Base-by-base conservation (phyloP, 2,888 invertebrate species). In the Scotopteryx bipunctaria region DNA sequence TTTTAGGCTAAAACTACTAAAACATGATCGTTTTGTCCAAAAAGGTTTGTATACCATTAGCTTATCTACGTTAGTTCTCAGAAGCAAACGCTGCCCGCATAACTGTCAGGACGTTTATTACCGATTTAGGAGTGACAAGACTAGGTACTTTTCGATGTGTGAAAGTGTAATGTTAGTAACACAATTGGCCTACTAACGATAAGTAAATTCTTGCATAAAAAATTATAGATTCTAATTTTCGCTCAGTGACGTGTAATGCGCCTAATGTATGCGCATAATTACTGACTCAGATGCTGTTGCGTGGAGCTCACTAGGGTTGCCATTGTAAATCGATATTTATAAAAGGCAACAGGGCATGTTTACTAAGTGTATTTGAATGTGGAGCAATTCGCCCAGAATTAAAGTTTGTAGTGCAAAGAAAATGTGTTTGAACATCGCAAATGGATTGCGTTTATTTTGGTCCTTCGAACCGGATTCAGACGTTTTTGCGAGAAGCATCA, bases 221-320 rank as follows among this genome's bases (percentile, higher is more conserved):
- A 65, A 66, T 57, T 58, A 61, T 64, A 53, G 58, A 57, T 66
- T 56, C 58, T 66, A 64, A 61, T 63, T 56, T 56, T 57, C 53
- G 57, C 48, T 47, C 56, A 57, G 58, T 61, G 63, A 62, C 61
- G 64, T 58, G 68, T 66, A 62, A 59, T 55, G 54, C 51, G 57
- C 46, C 57, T 69, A 70, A 76, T 71, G 36, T 73, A 78, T 80
- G 77, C 73, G 73, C 75, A 79, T 78, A 76, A 71, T 76, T 71
- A 70, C 55, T 59, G 59, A 59, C 45, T 59, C 58, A 56, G 59
- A 57, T 58, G 49, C 55, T 59, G 60, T 53, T 55, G 62, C 56
- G 47, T 50, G 55, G 50, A 52, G 53, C 54, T 47, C 37, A 43
- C 37, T 52, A 62, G 58, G 58, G 62, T 49, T 57, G 60, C 42